These are phyloP conservation scores for Drosophila biarmipes DNA, from an alignment of 1,140 invertebrate genomes.

Conservation along the genomic window DNA sequence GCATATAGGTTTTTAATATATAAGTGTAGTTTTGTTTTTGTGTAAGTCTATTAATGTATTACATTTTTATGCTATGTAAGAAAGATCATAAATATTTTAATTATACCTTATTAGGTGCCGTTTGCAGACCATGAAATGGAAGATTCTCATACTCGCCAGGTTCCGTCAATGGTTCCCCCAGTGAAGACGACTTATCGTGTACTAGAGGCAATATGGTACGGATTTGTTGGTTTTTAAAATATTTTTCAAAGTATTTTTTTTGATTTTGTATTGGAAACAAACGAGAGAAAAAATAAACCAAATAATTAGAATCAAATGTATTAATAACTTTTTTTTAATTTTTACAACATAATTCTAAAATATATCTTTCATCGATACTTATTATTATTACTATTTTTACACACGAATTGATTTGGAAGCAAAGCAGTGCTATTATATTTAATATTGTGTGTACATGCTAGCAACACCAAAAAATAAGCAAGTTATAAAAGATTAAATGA, in stretches of 20 bases:
- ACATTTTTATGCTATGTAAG: constrained; percentile 1
- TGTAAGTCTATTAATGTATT: background rate
- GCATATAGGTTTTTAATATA: no score
- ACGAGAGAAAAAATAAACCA: constrained; percentile 42
- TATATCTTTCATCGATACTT: background rate
- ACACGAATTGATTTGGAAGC: background rate
- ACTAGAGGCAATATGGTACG: constrained; percentile 61
- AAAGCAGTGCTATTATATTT: background rate
- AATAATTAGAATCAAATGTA: background rate
- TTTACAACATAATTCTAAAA: background rate
- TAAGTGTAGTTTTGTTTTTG: background rate
- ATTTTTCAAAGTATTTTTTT: constrained; percentile 21
- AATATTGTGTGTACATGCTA: background rate
- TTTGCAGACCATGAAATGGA: constrained; percentile 96
- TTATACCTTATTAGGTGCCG: constrained; percentile 94
- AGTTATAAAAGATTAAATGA: no score
- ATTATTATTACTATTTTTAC: no score
- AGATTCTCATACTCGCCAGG: constrained; percentile 96
- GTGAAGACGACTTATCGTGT: constrained; percentile 84
- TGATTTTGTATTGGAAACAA: constrained; percentile 44
- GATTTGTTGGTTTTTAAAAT: constrained; percentile 52
- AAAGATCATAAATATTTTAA: constrained; percentile 23
- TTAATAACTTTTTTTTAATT: background rate
- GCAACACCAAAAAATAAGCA: background rate
- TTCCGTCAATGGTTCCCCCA: constrained; percentile 84